Conservation (phyloP, 2,888 invertebrate species). For the Eupithecia insigniata region DNA sequence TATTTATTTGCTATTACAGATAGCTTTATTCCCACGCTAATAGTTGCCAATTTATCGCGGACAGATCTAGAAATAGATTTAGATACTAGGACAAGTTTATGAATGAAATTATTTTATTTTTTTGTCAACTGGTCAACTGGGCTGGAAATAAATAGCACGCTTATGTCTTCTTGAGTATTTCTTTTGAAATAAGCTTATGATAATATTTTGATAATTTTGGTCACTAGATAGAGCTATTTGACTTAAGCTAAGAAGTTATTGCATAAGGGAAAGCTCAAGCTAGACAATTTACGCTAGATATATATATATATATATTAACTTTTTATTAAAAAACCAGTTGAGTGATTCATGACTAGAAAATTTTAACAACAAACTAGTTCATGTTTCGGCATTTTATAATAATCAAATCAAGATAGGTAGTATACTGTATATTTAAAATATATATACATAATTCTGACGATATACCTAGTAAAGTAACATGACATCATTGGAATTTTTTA, state of each 20-base stretch:
- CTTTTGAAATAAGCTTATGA: not conserved
- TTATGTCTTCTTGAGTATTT: not conserved
- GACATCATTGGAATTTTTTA: conserved; percentile 37
- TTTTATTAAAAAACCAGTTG: not conserved
- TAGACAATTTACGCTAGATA: not conserved
- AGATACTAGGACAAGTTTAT: conserved; percentile 33
- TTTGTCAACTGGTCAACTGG: conserved; percentile 18
- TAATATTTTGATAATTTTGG: not conserved
- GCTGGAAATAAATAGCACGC: not conserved
- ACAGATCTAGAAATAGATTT: conserved; percentile 52
- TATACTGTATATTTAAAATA: conserved; percentile 16
- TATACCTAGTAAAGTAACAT: not conserved
- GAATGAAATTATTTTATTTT: conserved; percentile 42
- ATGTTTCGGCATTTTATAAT: conserved; percentile 18
- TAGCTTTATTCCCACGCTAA: conserved; percentile 56
- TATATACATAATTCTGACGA: conserved; percentile 30
- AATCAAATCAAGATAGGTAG: conserved; percentile 25
- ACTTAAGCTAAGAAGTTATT: not conserved
- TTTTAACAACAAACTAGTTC: conserved; percentile 7
- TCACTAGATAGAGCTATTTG: not conserved
- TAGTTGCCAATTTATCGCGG: conserved; percentile 56
- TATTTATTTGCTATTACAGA: conserved; percentile 18
- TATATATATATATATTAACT: not conserved
- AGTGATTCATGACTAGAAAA: conserved; percentile 16
- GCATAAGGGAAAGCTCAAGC: not conserved